Evolutionary conservation across 2,113 vertebrate genomes (phyloP).

Genomic region (Terrapene triunguis): DNA sequence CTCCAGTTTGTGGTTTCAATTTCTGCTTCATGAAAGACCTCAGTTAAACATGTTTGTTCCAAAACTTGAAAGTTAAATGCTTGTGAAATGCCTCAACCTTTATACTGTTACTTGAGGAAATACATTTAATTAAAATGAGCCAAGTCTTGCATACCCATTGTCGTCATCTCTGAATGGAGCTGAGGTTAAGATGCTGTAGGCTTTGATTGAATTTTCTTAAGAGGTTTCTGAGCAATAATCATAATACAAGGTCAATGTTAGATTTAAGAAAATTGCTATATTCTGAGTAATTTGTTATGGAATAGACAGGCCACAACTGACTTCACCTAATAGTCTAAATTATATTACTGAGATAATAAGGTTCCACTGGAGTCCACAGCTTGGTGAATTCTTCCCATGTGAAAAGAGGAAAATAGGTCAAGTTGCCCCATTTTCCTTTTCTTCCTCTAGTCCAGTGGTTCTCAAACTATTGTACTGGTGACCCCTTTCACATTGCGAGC

Average conservation of each 20-base stretch:
- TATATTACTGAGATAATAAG: neutral
- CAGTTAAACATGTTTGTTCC: slow-evolving; percentile 60
- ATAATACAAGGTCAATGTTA: neutral
- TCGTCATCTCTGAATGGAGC: neutral
- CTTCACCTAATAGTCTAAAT: neutral
- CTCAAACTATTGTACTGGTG: too few relatives aligned
- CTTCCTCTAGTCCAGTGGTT: neutral
- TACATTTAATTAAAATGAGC: neutral
- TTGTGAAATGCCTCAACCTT: slow-evolving; percentile 62
- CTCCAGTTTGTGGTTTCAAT: slow-evolving; percentile 62
- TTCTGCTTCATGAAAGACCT: slow-evolving; percentile 58
- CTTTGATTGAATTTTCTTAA: neutral
- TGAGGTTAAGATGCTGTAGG: neutral
- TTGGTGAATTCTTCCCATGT: neutral
- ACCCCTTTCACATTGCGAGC: too few relatives aligned
- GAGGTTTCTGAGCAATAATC: slow-evolving; percentile 18
- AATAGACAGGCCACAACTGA: neutral
- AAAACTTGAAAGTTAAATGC: slow-evolving; percentile 57
- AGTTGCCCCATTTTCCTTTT: neutral
- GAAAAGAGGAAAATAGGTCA: neutral
- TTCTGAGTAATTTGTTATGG: neutral
- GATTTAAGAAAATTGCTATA: neutral
- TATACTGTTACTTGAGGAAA: slow-evolving; percentile 9
- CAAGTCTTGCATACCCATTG: slow-evolving; percentile 4
- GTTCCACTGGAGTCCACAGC: slow-evolving; percentile 13